Percentiles rank a stretch among this genome's conserved stretches.
Conservation (phyloP, 1,140 invertebrate species). For the Frieseomelitta varia region DNA sequence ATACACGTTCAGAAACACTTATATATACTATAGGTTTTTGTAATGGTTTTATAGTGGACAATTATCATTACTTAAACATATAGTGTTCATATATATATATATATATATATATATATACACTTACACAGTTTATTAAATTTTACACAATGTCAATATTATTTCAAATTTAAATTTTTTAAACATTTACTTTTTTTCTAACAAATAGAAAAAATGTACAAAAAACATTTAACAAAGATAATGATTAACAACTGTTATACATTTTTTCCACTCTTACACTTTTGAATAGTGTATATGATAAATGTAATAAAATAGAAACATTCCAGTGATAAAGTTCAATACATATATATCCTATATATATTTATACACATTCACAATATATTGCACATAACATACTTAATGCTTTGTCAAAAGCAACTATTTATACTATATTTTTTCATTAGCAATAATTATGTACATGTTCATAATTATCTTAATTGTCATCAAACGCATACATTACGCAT, state of each 20-base stretch:
- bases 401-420: slow-evolving; percentile 38
- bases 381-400: slow-evolving; percentile 45
- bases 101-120: too few species aligned
- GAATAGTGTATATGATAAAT: slow-evolving; percentile 15
- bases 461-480: slow-evolving; percentile 27
- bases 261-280: neutral
- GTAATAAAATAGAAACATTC: slow-evolving; percentile 23
- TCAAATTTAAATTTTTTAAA: slow-evolving; percentile 8
- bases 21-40: slow-evolving; percentile 67
- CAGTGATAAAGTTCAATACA: slow-evolving; percentile 24
- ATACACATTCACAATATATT: slow-evolving; percentile 6
- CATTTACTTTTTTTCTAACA: slow-evolving; percentile 14
- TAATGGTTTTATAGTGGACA: slow-evolving; percentile 70
- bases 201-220: slow-evolving; percentile 34
- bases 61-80: slow-evolving; percentile 68
- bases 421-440: slow-evolving; percentile 41
- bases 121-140: slow-evolving; percentile 24
- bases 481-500: slow-evolving; percentile 18
- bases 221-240: neutral
- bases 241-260: neutral
- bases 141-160: slow-evolving; percentile 1
- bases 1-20: neutral
- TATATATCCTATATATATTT: slow-evolving; percentile 21
- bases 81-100: slow-evolving; percentile 39
- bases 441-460: slow-evolving; percentile 24